Evolutionary conservation across 2,797 vertebrate genomes (phyloP).

Genomic region (Acanthis flammea): DNA sequence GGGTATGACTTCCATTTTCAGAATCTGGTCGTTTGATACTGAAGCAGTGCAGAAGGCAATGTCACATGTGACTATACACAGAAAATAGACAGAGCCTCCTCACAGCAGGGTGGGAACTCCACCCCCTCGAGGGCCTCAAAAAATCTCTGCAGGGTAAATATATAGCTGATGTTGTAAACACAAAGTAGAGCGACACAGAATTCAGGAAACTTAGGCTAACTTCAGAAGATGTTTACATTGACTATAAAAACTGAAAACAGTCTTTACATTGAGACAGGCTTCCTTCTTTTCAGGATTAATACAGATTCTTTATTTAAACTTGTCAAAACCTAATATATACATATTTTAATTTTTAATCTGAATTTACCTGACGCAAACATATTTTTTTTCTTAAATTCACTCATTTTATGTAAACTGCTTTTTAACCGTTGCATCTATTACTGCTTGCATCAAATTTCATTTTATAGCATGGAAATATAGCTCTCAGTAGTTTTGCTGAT

Average conservation of each 20-base stretch:
- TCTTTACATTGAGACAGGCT: background rate
- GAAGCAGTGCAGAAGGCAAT: background rate
- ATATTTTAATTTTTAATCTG: background rate
- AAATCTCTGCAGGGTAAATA: slow-evolving; percentile 37
- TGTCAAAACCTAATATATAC: background rate
- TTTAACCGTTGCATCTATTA: background rate
- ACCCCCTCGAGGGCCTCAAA: background rate
- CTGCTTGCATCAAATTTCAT: background rate
- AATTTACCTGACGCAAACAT: background rate
- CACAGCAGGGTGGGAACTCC: background rate
- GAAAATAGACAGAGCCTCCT: background rate
- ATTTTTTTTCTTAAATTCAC: background rate
- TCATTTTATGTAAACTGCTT: background rate
- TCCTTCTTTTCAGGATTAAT: slow-evolving; percentile 3
- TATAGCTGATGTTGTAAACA: slow-evolving; percentile 38
- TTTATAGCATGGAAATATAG: background rate
- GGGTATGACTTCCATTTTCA: background rate
- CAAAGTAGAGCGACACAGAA: background rate
- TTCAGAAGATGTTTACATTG: slow-evolving; percentile 27
- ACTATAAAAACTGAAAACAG: background rate
- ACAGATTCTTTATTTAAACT: background rate
- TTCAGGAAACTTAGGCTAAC: slow-evolving; percentile 26
- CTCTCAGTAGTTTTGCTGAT: background rate
- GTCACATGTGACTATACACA: background rate
- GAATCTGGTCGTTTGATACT: rapidly evolving